Conservation (phyloP, 2,113 vertebrate species). For the Oostethus manadensis region DNA sequence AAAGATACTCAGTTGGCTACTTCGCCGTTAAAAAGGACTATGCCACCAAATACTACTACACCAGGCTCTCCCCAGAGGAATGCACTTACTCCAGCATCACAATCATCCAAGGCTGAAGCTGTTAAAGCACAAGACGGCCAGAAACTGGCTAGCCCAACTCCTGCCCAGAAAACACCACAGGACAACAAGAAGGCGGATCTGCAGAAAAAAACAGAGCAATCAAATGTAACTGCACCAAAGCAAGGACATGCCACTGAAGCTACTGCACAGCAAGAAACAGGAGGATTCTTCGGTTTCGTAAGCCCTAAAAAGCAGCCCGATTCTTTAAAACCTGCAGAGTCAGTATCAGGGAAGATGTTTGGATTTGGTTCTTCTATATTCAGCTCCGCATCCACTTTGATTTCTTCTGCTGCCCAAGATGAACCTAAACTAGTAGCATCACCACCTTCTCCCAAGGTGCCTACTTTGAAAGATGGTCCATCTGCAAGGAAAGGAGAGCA, state of each 20-base stretch:
- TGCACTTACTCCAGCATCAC: conserved; percentile 28
- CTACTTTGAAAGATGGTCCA: conserved; percentile 41
- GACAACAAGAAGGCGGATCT: conserved; percentile 38
- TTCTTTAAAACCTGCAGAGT: conserved; percentile 70
- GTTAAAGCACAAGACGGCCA: conserved; percentile 28
- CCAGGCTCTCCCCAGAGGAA: conserved; percentile 59
- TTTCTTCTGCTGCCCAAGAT: conserved; percentile 67
- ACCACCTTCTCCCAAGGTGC: conserved; percentile 58
- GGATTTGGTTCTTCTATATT: conserved; percentile 67
- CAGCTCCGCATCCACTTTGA: conserved; percentile 71
- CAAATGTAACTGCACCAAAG: conserved; percentile 45
- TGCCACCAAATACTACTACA: conserved; percentile 47
- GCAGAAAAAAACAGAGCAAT: conserved; percentile 49
- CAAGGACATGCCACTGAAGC: conserved; percentile 47
- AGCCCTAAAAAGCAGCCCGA: conserved; percentile 58
- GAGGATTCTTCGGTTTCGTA: conserved; percentile 67
- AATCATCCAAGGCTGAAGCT: conserved; percentile 41
- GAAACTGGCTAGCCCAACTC: conserved; percentile 38
- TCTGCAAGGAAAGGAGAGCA: conserved; percentile 42
- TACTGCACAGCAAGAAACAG: conserved; percentile 47
- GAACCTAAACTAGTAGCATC: conserved; percentile 56
- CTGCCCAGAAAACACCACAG: conserved; percentile 50
- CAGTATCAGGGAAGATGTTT: conserved; percentile 72
- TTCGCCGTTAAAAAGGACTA: conserved; percentile 31
- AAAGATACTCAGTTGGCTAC: conserved; percentile 8